Percentiles rank a stretch among this genome's conserved stretches.
Conservation (phyloP, 2,113 vertebrate genomes). For the Melanerpes aurifrons region DNA sequence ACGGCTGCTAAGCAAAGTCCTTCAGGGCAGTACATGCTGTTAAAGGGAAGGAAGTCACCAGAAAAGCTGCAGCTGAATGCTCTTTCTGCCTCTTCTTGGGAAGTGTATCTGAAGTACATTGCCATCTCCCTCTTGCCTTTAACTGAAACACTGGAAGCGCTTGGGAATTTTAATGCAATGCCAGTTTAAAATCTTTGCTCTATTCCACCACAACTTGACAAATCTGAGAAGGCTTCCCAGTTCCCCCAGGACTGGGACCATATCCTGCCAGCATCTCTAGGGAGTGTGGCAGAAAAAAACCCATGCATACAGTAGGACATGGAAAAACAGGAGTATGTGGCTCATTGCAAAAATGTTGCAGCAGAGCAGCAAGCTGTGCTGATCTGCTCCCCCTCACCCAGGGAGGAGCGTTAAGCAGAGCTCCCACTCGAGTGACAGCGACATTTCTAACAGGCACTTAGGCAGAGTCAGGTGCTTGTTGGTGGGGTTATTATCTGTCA, state of each 20-base stretch:
- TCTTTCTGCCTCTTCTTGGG: neutral
- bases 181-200: neutral
- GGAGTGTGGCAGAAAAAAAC: neutral
- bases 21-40: neutral
- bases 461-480: slow-evolving; percentile 18
- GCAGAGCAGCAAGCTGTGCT: neutral
- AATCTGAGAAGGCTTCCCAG: neutral
- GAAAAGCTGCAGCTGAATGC: neutral
- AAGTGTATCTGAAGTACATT: neutral
- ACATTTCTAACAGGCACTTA: neutral
- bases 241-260: fast-evolving
- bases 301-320: fast-evolving
- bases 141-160: neutral
- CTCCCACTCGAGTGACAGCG: neutral
- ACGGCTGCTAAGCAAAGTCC: neutral
- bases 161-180: neutral
- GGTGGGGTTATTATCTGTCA: neutral
- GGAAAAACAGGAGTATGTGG: neutral
- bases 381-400: neutral
- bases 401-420: neutral
- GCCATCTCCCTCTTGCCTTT: neutral
- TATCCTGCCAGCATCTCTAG: neutral
- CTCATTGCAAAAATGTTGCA: neutral
- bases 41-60: neutral
- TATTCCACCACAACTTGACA: neutral